Conservation (phyloP, 2,113 vertebrate genomes). For the Scartelaos histophorus region DNA sequence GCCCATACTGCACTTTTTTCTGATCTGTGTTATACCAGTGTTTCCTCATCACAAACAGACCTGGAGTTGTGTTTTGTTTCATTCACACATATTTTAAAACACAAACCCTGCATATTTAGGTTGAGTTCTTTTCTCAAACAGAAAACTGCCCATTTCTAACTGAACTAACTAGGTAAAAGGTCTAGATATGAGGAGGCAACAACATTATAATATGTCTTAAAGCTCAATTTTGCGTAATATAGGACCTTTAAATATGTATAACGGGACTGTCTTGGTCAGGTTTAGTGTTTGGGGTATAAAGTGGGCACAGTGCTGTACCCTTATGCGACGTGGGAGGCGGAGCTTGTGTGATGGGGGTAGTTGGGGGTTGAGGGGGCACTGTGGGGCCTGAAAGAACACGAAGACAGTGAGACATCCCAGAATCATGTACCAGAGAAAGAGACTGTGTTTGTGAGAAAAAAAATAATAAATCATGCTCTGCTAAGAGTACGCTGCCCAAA, state of each 20-base stretch:
- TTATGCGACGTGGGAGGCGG: conserved; percentile 78
- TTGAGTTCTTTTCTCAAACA: too few species aligned
- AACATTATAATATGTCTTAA: too few species aligned
- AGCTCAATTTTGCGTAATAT: too few species aligned
- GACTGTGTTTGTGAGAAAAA: background rate
- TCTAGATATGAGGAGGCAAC: too few species aligned
- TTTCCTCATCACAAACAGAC: too few species aligned
- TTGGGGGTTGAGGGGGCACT: conserved; percentile 78
- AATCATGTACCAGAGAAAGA: conserved; percentile 12
- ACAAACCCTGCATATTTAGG: too few species aligned
- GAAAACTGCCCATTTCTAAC: too few species aligned
- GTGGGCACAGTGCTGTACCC: conserved; percentile 76
- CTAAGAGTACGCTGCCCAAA: background rate
- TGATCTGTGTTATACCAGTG: too few species aligned
- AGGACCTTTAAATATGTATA: background rate
- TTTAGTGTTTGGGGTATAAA: background rate
- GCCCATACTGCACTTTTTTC: too few species aligned
- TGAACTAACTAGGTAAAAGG: too few species aligned
- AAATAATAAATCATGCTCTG: conserved; percentile 8
- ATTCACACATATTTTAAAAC: too few species aligned
- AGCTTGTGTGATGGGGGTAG: conserved; percentile 79
- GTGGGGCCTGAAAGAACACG: conserved; percentile 80
- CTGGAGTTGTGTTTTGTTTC: too few species aligned
- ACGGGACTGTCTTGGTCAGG: background rate
- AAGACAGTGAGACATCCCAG: conserved; percentile 68